Base-by-base conservation (phyloP, 1,140 invertebrate genomes). In the Drosophila nasuta region DNA sequence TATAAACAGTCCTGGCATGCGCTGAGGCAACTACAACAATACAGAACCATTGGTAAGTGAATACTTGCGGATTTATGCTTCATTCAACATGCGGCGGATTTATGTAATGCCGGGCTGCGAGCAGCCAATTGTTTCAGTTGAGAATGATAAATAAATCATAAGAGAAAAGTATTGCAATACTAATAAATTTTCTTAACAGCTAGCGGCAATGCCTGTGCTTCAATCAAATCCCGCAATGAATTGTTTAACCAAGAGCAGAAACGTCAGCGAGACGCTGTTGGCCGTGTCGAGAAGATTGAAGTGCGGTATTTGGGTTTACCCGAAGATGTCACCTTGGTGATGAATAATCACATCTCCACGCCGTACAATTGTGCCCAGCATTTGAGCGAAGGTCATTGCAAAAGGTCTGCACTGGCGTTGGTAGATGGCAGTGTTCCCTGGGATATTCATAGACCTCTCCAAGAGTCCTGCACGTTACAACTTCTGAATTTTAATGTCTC, bases 271-370 rank as follows among this genome's bases (percentile, higher is more conserved):
- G 75, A 95, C 43, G 92, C 94, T 5, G 93, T 98, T 28, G 97
- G 96, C 5, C 93, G 98, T 89, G 95, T 99, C 58, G 97, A 99
- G 89, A 99, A 99, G 93, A 98, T 99, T 64, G 94, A 97, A 93
- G 96, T 99, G 0, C 94, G 95, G 65, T 97, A 97, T 92, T 93
- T 95, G 63, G 97, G 96, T 0, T 83, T 94, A 3, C 95, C 96
- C 0, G 95, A 97, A 72, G 94, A 97, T 72, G 94, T 95, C 17
- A 95, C 94, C 2, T 92, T 99, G 38, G 91, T 97, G 11, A 99
- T 99, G 98, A 99, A 99, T 92, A 97, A 97, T 92, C 93, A 95
- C 76, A 93, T 99, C 3, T 99, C 98, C 1, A 99, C 98, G 1
- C 98, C 98, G 1, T 96, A 95, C 80, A 96, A 99, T 92, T 98